Percentiles rank a stretch among this genome's conserved stretches.
phyloP scores from a whole-genome alignment of 2,797 vertebrate genomes.

The Phaenicophaeus curvirostris region DNA sequence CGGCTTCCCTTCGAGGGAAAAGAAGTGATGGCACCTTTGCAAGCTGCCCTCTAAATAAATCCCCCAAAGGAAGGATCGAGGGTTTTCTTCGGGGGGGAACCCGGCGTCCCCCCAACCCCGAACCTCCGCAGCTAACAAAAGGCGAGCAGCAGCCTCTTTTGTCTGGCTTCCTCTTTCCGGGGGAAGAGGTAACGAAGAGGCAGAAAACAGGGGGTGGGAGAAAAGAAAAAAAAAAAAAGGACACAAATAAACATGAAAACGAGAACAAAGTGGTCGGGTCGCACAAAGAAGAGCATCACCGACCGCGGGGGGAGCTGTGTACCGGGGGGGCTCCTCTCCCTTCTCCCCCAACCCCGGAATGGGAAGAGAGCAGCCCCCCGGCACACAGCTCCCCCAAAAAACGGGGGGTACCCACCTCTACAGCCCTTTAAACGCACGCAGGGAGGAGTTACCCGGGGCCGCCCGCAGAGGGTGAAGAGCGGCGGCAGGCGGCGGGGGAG shows the following conservation, averaged over 20 bases:
- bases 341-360: background rate
- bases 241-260: constrained; percentile 88
- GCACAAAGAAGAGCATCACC: constrained; percentile 38
- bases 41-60: background rate
- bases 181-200: constrained; percentile 76
- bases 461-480: background rate
- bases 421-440: background rate
- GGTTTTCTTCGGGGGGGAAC: background rate
- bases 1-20: constrained; percentile 35
- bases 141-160: constrained; percentile 83
- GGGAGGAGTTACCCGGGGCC: background rate
- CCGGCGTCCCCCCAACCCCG: background rate
- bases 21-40: background rate
- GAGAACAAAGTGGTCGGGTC: constrained; percentile 88
- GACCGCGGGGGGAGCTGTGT: background rate
- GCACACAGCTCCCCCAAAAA: background rate
- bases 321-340: background rate
- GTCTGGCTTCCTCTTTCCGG: constrained; percentile 83
- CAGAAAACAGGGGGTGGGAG: constrained; percentile 75
- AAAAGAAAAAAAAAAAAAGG: constrained; percentile 51
- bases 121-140: constrained; percentile 22
- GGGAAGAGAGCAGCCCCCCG: background rate
- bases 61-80: background rate
- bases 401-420: background rate
- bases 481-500: background rate